phyloP scores from a whole-genome alignment of 1,140 invertebrate genomes.

The Brachionus sp. region DNA sequence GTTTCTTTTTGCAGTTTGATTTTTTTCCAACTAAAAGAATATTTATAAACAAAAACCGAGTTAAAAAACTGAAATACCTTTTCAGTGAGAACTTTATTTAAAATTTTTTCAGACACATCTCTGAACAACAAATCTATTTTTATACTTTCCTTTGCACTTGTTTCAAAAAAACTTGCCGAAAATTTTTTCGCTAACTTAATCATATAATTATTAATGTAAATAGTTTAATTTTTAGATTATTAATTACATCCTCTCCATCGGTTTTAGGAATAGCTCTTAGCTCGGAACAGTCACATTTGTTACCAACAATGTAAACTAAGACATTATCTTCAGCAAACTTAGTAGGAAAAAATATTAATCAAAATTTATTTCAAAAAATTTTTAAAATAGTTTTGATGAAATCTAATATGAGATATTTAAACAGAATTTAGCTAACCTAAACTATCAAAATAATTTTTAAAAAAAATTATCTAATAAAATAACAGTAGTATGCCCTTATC shows the following conservation, averaged over 20 bases:
- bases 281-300: constrained; percentile 99
- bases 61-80: neutral
- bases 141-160: neutral
- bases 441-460: no score
- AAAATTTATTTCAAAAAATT: no score
- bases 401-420: no score
- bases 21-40: neutral
- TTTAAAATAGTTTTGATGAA: no score
- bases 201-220: neutral
- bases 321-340: constrained; percentile 66
- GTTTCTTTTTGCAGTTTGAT: neutral
- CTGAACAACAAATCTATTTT: neutral
- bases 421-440: no score
- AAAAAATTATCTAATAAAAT: no score
- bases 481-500: no score
- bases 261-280: constrained; percentile 87
- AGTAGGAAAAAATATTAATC: constrained; percentile 9
- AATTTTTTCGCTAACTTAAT: neutral
- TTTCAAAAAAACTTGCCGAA: neutral
- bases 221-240: constrained; percentile 64
- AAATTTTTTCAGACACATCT: neutral
- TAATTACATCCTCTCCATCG: constrained; percentile 81
- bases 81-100: neutral
- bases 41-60: neutral
- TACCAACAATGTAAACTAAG: constrained; percentile 98